Evolutionary conservation across 1,140 invertebrate species (phyloP).

Genomic region (Neodiprion pinetum): DNA sequence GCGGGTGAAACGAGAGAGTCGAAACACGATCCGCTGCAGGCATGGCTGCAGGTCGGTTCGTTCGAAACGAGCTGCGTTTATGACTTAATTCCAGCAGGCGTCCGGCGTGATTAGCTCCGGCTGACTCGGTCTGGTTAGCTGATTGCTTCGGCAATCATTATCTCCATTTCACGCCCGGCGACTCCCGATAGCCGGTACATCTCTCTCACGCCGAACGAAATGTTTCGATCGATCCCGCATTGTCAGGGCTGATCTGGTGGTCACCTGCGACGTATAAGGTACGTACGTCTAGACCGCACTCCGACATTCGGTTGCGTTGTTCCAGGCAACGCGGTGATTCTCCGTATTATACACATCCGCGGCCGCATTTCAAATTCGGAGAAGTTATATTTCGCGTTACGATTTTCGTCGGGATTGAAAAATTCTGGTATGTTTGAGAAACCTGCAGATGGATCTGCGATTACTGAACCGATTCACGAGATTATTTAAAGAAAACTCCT

Average conservation of each 20-base stretch:
- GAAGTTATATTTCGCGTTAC: too few species aligned
- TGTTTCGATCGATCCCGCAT: neutral
- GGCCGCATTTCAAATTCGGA: too few species aligned
- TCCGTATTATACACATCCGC: too few species aligned
- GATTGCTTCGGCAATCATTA: slow-evolving; percentile 59
- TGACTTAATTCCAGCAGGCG: slow-evolving; percentile 5
- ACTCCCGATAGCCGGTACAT: slow-evolving; percentile 25
- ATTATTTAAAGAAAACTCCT: too few species aligned
- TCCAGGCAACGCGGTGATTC: too few species aligned
- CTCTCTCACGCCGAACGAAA: neutral
- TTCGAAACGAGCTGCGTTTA: neutral
- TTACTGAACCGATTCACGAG: too few species aligned
- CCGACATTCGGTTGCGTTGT: too few species aligned
- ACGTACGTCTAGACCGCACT: neutral
- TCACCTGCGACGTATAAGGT: neutral
- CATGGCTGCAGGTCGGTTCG: neutral
- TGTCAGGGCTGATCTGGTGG: neutral
- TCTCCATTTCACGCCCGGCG: slow-evolving; percentile 56
- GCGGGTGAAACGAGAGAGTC: neutral
- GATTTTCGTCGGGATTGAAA: too few species aligned
- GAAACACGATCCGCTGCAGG: slow-evolving; percentile 14
- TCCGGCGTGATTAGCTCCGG: slow-evolving; percentile 47
- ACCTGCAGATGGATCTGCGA: too few species aligned
- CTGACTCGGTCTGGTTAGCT: slow-evolving; percentile 50
- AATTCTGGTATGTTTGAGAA: too few species aligned